Percentiles rank a stretch among this genome's conserved stretches.
phyloP scores from a whole-genome alignment of 2,113 vertebrate species.

The Haliaeetus leucogaster region DNA sequence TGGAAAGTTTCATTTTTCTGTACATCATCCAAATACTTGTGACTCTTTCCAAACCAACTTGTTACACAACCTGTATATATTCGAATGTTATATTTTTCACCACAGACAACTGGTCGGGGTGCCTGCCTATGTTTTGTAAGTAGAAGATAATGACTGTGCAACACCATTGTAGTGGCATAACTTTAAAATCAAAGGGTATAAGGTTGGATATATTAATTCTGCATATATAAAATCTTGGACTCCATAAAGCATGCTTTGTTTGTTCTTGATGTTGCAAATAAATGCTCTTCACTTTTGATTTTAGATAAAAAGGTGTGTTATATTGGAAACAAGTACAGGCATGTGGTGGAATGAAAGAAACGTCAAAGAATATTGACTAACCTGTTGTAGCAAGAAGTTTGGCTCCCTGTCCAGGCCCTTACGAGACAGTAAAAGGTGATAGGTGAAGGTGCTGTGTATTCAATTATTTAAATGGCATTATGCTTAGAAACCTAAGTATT shows the following conservation, averaged over 20 bases:
- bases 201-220: background rate
- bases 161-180: background rate
- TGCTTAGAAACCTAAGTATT: background rate
- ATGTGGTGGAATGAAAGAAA: background rate
- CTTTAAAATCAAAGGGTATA: background rate
- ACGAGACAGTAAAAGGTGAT: background rate
- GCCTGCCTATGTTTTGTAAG: background rate
- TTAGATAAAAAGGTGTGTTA: background rate
- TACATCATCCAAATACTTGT: background rate
- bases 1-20: background rate
- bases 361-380: background rate
- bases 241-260: background rate
- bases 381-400: background rate
- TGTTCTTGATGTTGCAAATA: background rate
- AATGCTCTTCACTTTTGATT: background rate
- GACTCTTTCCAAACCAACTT: background rate
- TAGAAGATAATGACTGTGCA: background rate
- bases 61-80: background rate
- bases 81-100: background rate
- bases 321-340: background rate
- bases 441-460: background rate
- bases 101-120: background rate
- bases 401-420: background rate
- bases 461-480: background rate
- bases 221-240: background rate